Conservation (phyloP, 2,113 vertebrate species). For the Hippocampus barbouri region DNA sequence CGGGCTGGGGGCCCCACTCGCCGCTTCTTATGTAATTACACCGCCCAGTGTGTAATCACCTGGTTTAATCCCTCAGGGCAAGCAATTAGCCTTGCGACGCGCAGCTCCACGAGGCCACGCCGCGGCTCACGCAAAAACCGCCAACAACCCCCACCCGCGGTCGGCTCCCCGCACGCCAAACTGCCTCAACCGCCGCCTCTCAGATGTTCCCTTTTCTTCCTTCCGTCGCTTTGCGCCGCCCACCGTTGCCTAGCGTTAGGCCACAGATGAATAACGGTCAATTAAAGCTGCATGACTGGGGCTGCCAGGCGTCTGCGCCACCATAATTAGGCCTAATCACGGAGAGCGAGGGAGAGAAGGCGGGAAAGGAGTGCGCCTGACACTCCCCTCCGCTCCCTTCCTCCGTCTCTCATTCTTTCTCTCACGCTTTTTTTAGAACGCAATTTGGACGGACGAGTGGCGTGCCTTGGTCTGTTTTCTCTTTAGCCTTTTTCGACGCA, state of each 20-base stretch:
- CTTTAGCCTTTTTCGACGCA: slow-evolving; percentile 37
- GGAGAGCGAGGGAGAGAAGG: slow-evolving; percentile 59
- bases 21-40: slow-evolving; percentile 97
- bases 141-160: slow-evolving; percentile 39
- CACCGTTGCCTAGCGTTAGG: slow-evolving; percentile 66
- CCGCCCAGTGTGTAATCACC: slow-evolving; percentile 91
- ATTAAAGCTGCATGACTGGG: slow-evolving; percentile 85
- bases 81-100: slow-evolving; percentile 87
- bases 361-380: slow-evolving; percentile 57
- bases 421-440: slow-evolving; percentile 76
- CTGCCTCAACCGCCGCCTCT: slow-evolving; percentile 3
- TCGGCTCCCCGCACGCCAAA: slow-evolving; percentile 45
- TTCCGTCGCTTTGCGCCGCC: slow-evolving; percentile 70
- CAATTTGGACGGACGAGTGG: slow-evolving; percentile 81
- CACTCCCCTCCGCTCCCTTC: slow-evolving; percentile 53
- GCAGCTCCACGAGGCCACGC: slow-evolving; percentile 53
- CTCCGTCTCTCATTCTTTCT: slow-evolving; percentile 50
- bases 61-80: slow-evolving; percentile 88
- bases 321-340: slow-evolving; percentile 95
- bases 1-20: slow-evolving; percentile 82
- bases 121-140: slow-evolving; percentile 65
- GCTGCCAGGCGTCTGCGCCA: slow-evolving; percentile 84
- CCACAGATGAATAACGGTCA: slow-evolving; percentile 88
- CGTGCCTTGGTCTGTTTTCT: slow-evolving; percentile 71
- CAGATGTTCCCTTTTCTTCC: slow-evolving; percentile 66